Evolutionary conservation across 2,888 invertebrate genomes (phyloP).

Genomic region (Drosophila suboccidentalis): DNA sequence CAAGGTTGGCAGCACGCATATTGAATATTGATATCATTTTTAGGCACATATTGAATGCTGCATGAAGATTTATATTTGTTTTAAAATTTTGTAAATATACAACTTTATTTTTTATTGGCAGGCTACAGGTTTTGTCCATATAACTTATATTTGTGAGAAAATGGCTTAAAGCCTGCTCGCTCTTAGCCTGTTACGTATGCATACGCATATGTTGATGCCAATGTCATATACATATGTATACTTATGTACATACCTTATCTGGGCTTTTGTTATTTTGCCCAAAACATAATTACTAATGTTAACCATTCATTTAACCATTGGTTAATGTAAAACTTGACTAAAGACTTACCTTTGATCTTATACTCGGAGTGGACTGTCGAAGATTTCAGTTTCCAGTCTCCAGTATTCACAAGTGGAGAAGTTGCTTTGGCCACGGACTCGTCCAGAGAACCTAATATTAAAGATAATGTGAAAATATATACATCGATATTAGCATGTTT

Average conservation of each 20-base stretch:
- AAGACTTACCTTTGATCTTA: slow-evolving; percentile 29
- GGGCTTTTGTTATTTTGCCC: slow-evolving; percentile 40
- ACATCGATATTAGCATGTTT: neutral
- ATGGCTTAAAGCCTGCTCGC: neutral
- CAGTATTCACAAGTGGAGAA: neutral
- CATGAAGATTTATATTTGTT: slow-evolving; percentile 42
- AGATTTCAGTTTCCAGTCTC: neutral
- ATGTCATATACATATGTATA: slow-evolving; percentile 40
- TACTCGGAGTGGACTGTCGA: neutral
- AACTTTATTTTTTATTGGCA: neutral
- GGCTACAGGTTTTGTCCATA: neutral
- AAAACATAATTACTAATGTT: slow-evolving; percentile 28
- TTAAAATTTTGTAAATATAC: slow-evolving; percentile 13
- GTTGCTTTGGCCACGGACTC: neutral
- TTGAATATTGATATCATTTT: slow-evolving; percentile 75
- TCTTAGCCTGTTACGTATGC: slow-evolving; percentile 42
- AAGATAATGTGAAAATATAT: slow-evolving; percentile 5
- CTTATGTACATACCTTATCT: slow-evolving; percentile 53
- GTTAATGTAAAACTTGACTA: slow-evolving; percentile 2
- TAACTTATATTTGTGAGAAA: neutral
- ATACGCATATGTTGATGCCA: slow-evolving; percentile 36
- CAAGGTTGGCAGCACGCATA: slow-evolving; percentile 55
- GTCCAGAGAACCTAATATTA: slow-evolving; percentile 15
- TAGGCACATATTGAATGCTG: slow-evolving; percentile 59
- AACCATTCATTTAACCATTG: slow-evolving; percentile 10